phyloP scores from a whole-genome alignment of 2,797 vertebrate species.

The Perodicticus potto region DNA sequence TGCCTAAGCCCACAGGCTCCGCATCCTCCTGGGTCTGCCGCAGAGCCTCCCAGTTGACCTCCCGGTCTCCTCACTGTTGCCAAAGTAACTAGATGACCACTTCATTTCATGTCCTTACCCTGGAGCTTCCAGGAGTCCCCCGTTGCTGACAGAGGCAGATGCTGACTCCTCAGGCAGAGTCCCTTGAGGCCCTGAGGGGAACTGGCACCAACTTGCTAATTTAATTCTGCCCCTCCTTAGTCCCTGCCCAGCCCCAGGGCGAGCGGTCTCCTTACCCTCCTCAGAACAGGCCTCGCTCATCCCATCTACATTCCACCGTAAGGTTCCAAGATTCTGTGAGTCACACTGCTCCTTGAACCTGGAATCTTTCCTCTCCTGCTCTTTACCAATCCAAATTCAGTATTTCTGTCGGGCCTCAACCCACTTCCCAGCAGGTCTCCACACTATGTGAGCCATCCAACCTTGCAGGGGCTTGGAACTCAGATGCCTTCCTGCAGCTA shows the following conservation, averaged over 20 bases:
- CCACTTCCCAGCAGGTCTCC: not conserved
- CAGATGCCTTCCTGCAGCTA: not conserved
- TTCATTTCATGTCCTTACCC: conserved; percentile 46
- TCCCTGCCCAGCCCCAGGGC: conserved; percentile 38
- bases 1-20: not conserved
- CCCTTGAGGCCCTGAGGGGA: conserved; percentile 26
- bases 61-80: not conserved
- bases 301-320: conserved; percentile 41
- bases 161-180: conserved; percentile 23
- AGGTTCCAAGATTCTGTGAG: conserved; percentile 71
- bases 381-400: not conserved
- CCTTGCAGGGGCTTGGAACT: not conserved
- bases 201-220: not conserved
- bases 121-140: conserved; percentile 13
- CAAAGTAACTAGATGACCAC: not conserved
- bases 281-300: conserved; percentile 49
- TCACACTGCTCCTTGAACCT: conserved; percentile 61
- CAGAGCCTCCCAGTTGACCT: not conserved
- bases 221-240: not conserved
- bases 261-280: conserved; percentile 35
- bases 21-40: not conserved
- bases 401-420: not conserved
- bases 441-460: accelerated
- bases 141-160: conserved; percentile 5
- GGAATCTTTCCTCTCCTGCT: conserved; percentile 17